Percentiles rank a stretch among this genome's conserved stretches.
These are phyloP conservation scores for Volucella inflata DNA, from an alignment of 2,888 invertebrate genomes.

Conservation along the genomic window DNA sequence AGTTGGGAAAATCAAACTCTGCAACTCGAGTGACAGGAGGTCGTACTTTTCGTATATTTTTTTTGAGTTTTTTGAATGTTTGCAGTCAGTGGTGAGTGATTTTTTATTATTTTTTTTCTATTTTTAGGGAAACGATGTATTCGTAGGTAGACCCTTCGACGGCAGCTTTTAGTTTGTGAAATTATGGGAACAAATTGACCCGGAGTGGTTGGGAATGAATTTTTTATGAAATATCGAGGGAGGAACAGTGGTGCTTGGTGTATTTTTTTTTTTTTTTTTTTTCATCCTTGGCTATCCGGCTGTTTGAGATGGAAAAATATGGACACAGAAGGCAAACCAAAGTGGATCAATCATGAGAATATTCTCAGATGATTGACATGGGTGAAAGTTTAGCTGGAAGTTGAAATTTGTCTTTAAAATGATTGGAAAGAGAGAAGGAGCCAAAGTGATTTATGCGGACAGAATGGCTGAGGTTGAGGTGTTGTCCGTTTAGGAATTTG, in stretches of 20 bases:
- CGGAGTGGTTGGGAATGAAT: conserved; percentile 70
- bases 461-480: no score
- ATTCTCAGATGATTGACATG: conserved; percentile 66
- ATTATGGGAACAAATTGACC: conserved; percentile 74
- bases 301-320: conserved; percentile 72
- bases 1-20: conserved; percentile 51
- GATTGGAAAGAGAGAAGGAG: not conserved
- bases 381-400: conserved; percentile 37
- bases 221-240: conserved; percentile 51
- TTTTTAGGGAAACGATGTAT: not conserved
- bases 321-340: conserved; percentile 68
- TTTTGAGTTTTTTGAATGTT: conserved; percentile 42
- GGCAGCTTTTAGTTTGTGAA: conserved; percentile 64
- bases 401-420: conserved; percentile 56
- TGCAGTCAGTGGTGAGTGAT: conserved; percentile 18
- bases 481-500: no score
- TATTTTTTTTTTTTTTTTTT: conserved; percentile 21
- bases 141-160: conserved; percentile 39
- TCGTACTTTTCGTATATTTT: conserved; percentile 7
- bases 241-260: conserved; percentile 9
- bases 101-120: conserved; percentile 1
- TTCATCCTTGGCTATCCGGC: conserved; percentile 22
- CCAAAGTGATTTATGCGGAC: conserved; percentile 11
- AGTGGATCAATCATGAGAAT: conserved; percentile 73
- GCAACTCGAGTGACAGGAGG: conserved; percentile 42